phyloP scores from a whole-genome alignment of 1,140 invertebrate genomes.

The Neoseiulus cucumeris region DNA sequence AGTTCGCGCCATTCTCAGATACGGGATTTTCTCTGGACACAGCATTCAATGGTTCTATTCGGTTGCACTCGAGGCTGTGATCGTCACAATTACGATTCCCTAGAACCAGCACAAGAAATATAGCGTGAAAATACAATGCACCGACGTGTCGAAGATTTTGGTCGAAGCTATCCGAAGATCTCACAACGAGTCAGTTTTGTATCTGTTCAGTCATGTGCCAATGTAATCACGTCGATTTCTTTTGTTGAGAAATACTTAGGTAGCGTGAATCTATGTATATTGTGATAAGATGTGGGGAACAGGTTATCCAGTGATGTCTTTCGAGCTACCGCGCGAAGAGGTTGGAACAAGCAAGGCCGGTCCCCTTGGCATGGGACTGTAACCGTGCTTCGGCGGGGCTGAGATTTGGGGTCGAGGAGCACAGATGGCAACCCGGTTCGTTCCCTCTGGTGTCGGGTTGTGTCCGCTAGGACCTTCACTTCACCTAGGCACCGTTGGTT shows the following conservation, averaged over 20 bases:
- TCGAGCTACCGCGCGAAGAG: too few species aligned
- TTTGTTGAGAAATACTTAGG: not conserved
- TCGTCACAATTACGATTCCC: constrained; percentile 98
- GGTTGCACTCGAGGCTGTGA: constrained; percentile 89
- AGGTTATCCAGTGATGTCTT: too few species aligned
- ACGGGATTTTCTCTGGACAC: constrained; percentile 92
- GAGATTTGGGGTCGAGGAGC: too few species aligned
- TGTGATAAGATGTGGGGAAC: too few species aligned
- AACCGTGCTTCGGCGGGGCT: too few species aligned
- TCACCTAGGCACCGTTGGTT: too few species aligned
- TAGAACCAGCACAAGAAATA: constrained; percentile 89
- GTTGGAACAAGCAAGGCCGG: too few species aligned
- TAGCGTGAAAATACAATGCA: constrained; percentile 84
- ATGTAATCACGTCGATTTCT: constrained; percentile 22
- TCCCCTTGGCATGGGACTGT: too few species aligned
- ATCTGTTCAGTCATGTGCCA: constrained; percentile 81
- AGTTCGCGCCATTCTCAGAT: constrained; percentile 91
- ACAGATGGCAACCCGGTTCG: too few species aligned
- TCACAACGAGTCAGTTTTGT: constrained; percentile 89
- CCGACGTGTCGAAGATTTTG: constrained; percentile 94
- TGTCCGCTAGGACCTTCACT: too few species aligned
- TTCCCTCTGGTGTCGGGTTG: too few species aligned
- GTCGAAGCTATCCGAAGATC: constrained; percentile 87
- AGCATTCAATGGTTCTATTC: constrained; percentile 88
- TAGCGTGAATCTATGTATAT: too few species aligned